Evolutionary conservation across 2,113 vertebrate genomes (phyloP).

Genomic region (Thamnophis sirtalis): DNA sequence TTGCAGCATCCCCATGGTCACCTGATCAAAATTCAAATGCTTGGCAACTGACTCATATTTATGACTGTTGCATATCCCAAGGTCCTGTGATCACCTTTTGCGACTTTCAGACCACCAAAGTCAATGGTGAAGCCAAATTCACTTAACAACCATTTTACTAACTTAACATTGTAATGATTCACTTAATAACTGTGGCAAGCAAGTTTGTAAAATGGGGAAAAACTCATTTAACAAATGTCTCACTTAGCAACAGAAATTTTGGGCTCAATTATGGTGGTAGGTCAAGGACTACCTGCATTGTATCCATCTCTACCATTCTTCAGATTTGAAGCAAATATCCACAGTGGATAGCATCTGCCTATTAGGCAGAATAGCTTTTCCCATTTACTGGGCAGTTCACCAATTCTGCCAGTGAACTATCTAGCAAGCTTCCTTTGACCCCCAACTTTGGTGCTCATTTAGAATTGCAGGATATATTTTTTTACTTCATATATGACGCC

Average conservation of each 20-base stretch:
- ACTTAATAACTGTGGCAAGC: not conserved
- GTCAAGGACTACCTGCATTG: not conserved
- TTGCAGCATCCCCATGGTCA: not conserved
- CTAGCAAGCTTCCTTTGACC: not conserved
- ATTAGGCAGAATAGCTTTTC: not conserved
- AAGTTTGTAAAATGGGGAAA: not conserved
- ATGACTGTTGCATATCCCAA: not conserved
- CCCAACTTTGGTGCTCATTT: not conserved
- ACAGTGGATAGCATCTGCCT: not conserved
- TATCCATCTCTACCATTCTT: not conserved
- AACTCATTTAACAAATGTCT: not conserved
- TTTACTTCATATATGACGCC: not conserved
- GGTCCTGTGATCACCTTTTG: not conserved
- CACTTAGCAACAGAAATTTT: not conserved
- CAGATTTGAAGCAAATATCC: not conserved
- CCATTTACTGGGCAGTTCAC: not conserved
- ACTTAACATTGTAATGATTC: not conserved
- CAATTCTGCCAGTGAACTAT: not conserved
- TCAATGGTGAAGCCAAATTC: not conserved
- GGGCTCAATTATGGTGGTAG: not conserved
- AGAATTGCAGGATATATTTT: not conserved
- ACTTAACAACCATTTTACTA: not conserved
- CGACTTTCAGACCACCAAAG: not conserved
- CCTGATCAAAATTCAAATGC: not conserved
- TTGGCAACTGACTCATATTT: not conserved